Percentiles rank a stretch among this genome's conserved stretches.
Conservation (phyloP, 2,113 vertebrate genomes). For the Macroglossus sobrinus region DNA sequence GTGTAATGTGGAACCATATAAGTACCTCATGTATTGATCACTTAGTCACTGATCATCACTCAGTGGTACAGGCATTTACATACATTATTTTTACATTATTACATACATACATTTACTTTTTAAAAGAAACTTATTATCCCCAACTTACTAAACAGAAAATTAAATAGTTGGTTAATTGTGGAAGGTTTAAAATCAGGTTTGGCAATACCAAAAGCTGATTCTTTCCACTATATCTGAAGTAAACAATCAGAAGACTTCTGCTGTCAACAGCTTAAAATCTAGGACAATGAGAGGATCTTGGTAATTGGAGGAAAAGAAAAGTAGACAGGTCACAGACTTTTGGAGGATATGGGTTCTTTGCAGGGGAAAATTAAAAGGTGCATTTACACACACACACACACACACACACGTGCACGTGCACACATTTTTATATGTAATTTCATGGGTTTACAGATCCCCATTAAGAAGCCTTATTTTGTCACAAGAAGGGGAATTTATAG, state of each 20-base stretch:
- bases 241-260: background rate
- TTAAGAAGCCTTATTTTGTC: background rate
- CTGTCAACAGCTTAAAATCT: background rate
- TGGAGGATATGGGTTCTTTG: background rate
- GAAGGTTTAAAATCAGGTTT: constrained; percentile 18
- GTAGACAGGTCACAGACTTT: background rate
- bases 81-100: background rate
- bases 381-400: background rate
- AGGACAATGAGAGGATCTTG: background rate
- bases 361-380: accelerated
- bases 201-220: background rate
- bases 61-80: background rate
- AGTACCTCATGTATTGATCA: background rate
- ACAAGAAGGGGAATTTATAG: background rate
- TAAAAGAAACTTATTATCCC: background rate
- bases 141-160: background rate
- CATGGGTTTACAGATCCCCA: background rate
- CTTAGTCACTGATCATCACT: background rate
- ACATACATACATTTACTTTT: background rate
- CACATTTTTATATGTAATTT: background rate
- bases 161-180: background rate
- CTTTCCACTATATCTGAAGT: background rate
- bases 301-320: background rate
- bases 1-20: background rate
- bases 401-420: background rate